Evolutionary conservation across 2,888 invertebrate genomes (phyloP).

Genomic region (Calameuta idolon): DNA sequence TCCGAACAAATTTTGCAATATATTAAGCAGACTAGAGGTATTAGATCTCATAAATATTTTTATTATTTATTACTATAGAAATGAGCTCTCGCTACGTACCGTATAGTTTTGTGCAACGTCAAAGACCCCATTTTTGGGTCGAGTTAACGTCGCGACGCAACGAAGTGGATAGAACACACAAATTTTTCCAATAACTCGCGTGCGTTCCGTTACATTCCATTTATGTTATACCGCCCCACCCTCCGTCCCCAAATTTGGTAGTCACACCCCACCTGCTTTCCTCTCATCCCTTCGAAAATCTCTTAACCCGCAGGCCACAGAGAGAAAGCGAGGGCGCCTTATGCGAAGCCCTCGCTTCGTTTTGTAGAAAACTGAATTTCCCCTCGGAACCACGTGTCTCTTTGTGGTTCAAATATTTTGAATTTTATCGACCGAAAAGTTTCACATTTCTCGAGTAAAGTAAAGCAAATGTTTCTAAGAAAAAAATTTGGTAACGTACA

Average conservation of each 20-base stretch:
- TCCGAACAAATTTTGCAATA: not conserved
- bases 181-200: constrained; percentile 1
- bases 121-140: constrained; percentile 5
- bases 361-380: not conserved
- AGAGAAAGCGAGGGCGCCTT: not conserved
- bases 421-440: not conserved
- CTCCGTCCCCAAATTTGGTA: not conserved
- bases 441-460: not conserved
- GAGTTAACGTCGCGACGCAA: not conserved
- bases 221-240: constrained; percentile 4
- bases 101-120: not conserved
- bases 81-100: not conserved
- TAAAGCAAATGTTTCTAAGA: not conserved
- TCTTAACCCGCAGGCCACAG: not conserved
- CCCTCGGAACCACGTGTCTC: not conserved
- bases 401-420: not conserved
- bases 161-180: not conserved
- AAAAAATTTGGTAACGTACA: no score
- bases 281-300: not conserved
- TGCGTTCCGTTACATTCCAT: constrained; percentile 1
- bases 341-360: not conserved
- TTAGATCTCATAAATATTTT: not conserved
- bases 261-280: not conserved
- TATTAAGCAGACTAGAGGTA: not conserved
- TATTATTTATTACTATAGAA: not conserved